Evolutionary conservation across 2,113 vertebrate species (phyloP), one percentile per base, ranked within the genome.

Genomic region (Pituophis catenifer): DNA sequence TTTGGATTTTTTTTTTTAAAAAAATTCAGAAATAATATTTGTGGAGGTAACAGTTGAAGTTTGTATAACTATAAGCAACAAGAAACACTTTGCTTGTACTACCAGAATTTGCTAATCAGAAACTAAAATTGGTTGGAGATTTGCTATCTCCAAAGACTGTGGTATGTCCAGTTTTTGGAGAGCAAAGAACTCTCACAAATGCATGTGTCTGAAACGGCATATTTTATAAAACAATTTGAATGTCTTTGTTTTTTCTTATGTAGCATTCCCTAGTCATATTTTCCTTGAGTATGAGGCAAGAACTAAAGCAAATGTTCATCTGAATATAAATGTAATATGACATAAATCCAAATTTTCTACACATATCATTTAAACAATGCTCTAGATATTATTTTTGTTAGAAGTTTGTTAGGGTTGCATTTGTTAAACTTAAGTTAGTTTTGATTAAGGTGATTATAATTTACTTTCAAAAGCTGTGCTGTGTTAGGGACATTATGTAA

Each of bases 381-480:
- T 26, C 91, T 21, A 38, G 29, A 11, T 17, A 57, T 26, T 85
- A 38, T 55, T 91, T 13, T 59, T 15, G 15, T 93, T 94, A 58
- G 62, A 96, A 93, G 70, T 95, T 96, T 86, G 91, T 8, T 96
- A 54, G 94, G 92, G 87, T 58, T 95, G 44, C n/a, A 93, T 15
- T 11, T 94, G 87, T 96, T 96, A 93, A 38, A 19, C 81, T 33
- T 89, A 91, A 96, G 54, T 93, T 90, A 94, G 11, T 97, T 96
- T 91, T 96, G 92, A 94, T 93, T 96, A 94, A 96, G 57, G 33
- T 91, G 70, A 17, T 90, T 59, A 9, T 94, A 93, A 93, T 96
- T 95, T 95, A 90, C 95, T 94, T 89, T 95, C 95, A 50, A 95
- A 96, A 96, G 90, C 38, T 94, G 26, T 81, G 11, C 58, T 90